These are phyloP conservation scores for Caerostris extrusa DNA, from an alignment of 1,140 invertebrate genomes.

Conservation along the genomic window DNA sequence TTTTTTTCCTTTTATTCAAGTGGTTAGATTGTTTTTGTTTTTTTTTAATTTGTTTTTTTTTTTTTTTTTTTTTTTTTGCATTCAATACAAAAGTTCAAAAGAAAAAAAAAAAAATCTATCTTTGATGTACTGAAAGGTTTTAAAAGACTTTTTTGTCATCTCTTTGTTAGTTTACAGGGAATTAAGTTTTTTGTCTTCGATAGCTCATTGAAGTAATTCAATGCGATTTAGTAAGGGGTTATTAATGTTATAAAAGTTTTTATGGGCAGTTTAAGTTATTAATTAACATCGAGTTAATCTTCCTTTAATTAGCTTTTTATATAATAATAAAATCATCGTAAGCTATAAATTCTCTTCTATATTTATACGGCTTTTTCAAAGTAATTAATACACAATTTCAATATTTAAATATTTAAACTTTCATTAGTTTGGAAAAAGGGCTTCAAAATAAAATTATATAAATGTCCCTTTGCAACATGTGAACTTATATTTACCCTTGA, in stretches of 20 bases:
- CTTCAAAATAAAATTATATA: no score
- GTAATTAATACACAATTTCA: no score
- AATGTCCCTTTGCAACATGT: no score
- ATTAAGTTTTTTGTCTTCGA: background rate
- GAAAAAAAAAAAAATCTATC: background rate
- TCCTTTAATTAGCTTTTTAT: no score
- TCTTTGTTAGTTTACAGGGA: background rate
- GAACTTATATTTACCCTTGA: no score
- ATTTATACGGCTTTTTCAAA: no score
- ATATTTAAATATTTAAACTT: no score
- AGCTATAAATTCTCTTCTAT: no score
- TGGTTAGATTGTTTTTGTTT: slow-evolving; percentile 28
- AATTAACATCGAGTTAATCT: no score
- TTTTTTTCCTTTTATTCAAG: slow-evolving; percentile 34
- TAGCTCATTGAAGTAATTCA: background rate
- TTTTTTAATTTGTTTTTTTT: no score
- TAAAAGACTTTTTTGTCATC: background rate
- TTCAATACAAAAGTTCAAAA: background rate
- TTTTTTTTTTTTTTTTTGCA: background rate
- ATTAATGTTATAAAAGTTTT: background rate
- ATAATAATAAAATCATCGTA: no score
- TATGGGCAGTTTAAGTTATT: background rate
- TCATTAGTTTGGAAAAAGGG: no score
- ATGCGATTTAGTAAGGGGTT: background rate
- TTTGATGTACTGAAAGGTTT: slow-evolving; percentile 46